Base-by-base conservation (phyloP, 2,113 vertebrate genomes). In the Tragelaphus imberbis region DNA sequence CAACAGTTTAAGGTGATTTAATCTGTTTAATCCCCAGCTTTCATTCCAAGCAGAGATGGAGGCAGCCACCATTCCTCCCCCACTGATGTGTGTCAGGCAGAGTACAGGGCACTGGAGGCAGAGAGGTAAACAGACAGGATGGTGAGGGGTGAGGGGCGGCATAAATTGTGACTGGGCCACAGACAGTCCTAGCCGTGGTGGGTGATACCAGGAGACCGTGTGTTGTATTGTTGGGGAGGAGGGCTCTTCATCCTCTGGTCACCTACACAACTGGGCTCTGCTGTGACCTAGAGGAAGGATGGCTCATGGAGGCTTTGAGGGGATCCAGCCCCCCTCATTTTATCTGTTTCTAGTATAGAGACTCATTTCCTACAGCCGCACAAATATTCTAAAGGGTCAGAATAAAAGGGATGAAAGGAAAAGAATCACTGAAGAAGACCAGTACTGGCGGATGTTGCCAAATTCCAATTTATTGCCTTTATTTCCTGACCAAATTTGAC, bases 401-500 rank as follows among this genome's bases (percentile, higher is more conserved):
- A 56, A 55, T 92, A 75, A 61, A 77, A 84, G 88, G 5, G 14
- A 49, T 36, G 49, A 65, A 28, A 97, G 63, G 63, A 95, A 63
- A 80, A 84, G 27, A 81, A 88, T 55, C 63, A 17, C 17, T 4
- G 13, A 40, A 71, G 68, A 92, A 84, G 47, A 75, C 21, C 63
- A 92, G 87, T 65, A 71, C 49, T 59, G 11, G 30, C 47, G 40
- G 36, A n/a, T 81, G 56, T 90, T 75, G 90, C 81, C 91, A 94
- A 88, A 94, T 36, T 53, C 33, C 53, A 68, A n/a, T 86, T 95
- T 84, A 80, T 79, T 56, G 44, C 87, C 86, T 71, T 95, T 49
- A 94, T 96, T 88, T 97, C 86, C 86, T 85, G 75, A 88, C 75
- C 84, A 92, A 56, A 88, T 90, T 58, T 30, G 58, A 58, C 51